These are phyloP conservation scores for Agrenia bidenticulata DNA, from an alignment of 2,888 invertebrate species.

Conservation along the genomic window DNA sequence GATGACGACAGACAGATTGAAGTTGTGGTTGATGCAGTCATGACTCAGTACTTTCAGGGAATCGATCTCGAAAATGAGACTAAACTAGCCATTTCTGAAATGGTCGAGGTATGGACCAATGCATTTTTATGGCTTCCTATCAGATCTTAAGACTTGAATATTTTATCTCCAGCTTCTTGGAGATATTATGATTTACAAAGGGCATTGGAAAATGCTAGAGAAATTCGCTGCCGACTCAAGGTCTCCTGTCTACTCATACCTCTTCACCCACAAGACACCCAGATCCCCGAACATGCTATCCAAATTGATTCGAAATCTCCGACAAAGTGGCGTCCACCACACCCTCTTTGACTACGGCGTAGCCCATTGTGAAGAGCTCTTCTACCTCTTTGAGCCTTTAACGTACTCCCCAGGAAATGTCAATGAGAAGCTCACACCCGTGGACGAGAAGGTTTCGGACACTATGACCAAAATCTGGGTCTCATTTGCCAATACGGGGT, in stretches of 20 bases:
- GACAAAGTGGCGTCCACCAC: slow-evolving; percentile 41
- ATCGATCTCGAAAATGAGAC: slow-evolving; percentile 46
- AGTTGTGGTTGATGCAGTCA: slow-evolving; percentile 45
- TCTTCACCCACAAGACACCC: slow-evolving; percentile 47
- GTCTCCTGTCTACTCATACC: slow-evolving; percentile 42
- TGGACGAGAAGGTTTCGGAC: slow-evolving; percentile 44
- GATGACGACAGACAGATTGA: slow-evolving; percentile 39
- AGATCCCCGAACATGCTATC: slow-evolving; percentile 36
- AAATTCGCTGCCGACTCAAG: slow-evolving; percentile 34
- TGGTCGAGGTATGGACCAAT: slow-evolving; percentile 37
- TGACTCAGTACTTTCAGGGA: slow-evolving; percentile 50
- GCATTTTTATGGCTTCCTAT: no score
- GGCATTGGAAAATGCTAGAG: slow-evolving; percentile 47
- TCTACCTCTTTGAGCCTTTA: slow-evolving; percentile 47
- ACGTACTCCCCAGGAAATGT: slow-evolving; percentile 14
- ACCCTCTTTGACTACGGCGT: slow-evolving; percentile 44
- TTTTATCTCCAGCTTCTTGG: slow-evolving; percentile 46
- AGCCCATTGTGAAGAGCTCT: slow-evolving; percentile 45
- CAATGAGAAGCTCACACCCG: slow-evolving; percentile 20
- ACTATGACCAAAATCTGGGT: slow-evolving; percentile 40
- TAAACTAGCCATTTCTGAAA: slow-evolving; percentile 39
- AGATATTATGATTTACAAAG: slow-evolving; percentile 35
- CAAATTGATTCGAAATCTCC: slow-evolving; percentile 24
- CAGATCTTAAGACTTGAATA: no score
- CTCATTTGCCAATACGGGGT: slow-evolving; percentile 45